Evolutionary conservation across 1,140 invertebrate genomes (phyloP), one percentile per base, ranked within the genome.

Genomic region (Phortica variegata): DNA sequence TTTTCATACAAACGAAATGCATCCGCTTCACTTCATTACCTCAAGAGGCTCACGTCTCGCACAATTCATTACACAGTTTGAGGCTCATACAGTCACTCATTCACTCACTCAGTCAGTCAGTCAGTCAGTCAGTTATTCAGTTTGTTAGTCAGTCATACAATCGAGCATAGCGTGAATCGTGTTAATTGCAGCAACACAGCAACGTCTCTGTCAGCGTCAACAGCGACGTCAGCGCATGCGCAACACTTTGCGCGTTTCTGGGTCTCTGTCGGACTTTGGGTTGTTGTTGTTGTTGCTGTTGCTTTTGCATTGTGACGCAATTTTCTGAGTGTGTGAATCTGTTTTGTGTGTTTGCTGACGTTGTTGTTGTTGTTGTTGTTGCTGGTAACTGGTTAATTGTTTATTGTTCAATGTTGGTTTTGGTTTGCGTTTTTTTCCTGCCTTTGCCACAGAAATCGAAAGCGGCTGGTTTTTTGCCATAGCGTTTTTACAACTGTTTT

Each of bases 171-270:
- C 23, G 23, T n/a, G 10, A 26, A 26, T 5, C 5, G 23, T 26
- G 23, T 26, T 26, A 26, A 26, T 26, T 26, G 23, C 23, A 26
- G 23, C 23, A 26, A 26, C 10, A 26, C 21, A 29, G 40, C 46
- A 49, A 46, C 56, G 46, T 40, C 49, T 43, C 49, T n/a, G 6
- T n/a, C 54, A 48, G 53, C 46, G 51, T 10, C 5, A 10, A 5
- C 5, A 26, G 5, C 10, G 23, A 26, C 5, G 5, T 5, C 10
- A 6, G 57, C 63, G 63, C 63, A 60, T 68, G 63, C 63, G 63
- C 63, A 68, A 59, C 60, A 48, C 43, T 44, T 60, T 51, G 17
- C 36, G 20, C 44, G 63, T 68, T 68, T 68, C 65, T 68, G 63
- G 63, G 63, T 68, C 63, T 68, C 60, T 68, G 36, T 32, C 49